Evolutionary conservation across 2,113 vertebrate genomes (phyloP), one percentile per base, ranked within the genome.

Genomic region (Ploceus nigricollis): DNA sequence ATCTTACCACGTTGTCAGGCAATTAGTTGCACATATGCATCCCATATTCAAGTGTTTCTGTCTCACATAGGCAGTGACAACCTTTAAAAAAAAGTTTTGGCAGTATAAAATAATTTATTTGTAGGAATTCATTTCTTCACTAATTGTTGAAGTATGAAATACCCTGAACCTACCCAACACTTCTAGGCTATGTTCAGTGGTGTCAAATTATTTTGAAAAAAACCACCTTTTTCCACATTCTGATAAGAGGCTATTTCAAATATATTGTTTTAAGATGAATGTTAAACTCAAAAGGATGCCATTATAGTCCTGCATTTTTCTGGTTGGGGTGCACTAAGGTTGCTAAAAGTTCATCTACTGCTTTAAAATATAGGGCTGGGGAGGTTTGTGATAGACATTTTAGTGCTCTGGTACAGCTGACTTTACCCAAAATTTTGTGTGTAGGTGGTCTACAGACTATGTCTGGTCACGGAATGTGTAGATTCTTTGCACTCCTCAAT

Each of bases 1-100:
- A 90, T 96, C 73, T 97, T 63, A 45, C 85, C 22, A 2, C 75
- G 82, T 81, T 77, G 31, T 71, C 87, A 94, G 50, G 70, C 81
- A 95, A 56, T 91, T 82, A 72, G 37, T 35, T 64, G 57, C n/a
- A 64, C 28, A 47, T n/a, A 47, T 4, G 17, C 60, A 96, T 87
- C 78, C 89, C 47, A 33, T 90, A 42, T 78, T 89, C 44, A 76
- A 91, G 17, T 69, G 24, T 0, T 89, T 94, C 91, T 65, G 39
- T 70, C 53, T 92, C 68, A 76, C 48, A 77, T 0, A 51, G 56
- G n/a, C 48, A 86, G 23, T 42, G 25, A 18, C 10, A 40, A 65
- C 16, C 7, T 64, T 70, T 9, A 11, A 61, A 71, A 60, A 42
- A 33, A 35, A 13, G 17, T 20, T 1, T 23, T 31, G 17, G 12